Percentiles rank a stretch among this genome's conserved stretches.
phyloP scores from a whole-genome alignment of 1,140 invertebrate species.

The Zaprionus ornatus region DNA sequence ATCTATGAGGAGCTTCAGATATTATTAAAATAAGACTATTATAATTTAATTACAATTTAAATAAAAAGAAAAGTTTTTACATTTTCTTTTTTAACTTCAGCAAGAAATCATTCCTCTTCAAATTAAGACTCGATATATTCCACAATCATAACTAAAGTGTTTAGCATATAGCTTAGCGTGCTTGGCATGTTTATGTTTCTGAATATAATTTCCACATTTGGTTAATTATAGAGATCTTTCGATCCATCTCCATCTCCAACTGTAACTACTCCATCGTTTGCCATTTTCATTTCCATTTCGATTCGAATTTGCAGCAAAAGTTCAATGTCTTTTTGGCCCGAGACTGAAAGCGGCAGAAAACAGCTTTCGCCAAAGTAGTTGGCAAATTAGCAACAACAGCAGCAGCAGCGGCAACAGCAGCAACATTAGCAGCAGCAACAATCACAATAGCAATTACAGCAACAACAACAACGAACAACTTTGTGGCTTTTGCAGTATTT shows the following conservation, averaged over 20 bases:
- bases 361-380: conserved; percentile 76
- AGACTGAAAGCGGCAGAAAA: conserved; percentile 39
- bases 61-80: too few relatives aligned
- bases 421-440: conserved; percentile 38
- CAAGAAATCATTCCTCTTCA: neutral
- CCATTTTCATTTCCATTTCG: conserved; percentile 71
- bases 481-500: conserved; percentile 42
- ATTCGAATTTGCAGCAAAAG: conserved; percentile 50
- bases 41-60: too few relatives aligned
- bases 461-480: conserved; percentile 35
- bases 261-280: conserved; percentile 20
- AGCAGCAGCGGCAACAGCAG: conserved; percentile 18
- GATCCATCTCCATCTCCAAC: conserved; percentile 16
- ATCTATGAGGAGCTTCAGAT: too few relatives aligned
- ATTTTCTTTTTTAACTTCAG: too few relatives aligned
- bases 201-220: conserved; percentile 67
- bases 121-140: neutral
- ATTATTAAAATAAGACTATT: neutral
- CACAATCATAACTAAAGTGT: neutral
- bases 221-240: conserved; percentile 63
- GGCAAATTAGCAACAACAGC: conserved; percentile 72
- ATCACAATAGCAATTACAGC: conserved; percentile 54
- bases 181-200: conserved; percentile 19
- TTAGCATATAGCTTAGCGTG: conserved; percentile 12
- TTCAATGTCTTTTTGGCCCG: conserved; percentile 72